A percentile compares a stretch with the other conserved stretches of the same genome.
These are phyloP conservation scores for Lucilia cuprina DNA, from an alignment of 1,140 invertebrate species.

Conservation along the genomic window DNA sequence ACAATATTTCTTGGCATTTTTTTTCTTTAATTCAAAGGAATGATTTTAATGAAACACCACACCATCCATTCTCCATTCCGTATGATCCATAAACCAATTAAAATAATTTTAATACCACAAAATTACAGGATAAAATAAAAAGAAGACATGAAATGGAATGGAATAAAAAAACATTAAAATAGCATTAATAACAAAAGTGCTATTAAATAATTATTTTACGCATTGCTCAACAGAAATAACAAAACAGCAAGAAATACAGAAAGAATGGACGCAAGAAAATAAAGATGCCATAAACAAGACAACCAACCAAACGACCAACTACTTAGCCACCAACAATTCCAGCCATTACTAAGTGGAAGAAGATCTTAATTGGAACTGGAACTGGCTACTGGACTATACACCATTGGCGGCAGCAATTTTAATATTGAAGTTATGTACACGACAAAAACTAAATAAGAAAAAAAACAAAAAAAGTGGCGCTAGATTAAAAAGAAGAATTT, in stretches of 20 bases:
- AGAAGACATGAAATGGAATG: background rate
- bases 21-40: too few species aligned
- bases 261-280: background rate
- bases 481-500: background rate
- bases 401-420: background rate
- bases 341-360: background rate
- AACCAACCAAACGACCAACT: background rate
- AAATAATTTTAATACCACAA: constrained; percentile 29
- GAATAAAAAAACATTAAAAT: background rate
- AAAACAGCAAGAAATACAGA: background rate
- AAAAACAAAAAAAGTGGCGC: background rate
- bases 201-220: constrained; percentile 35
- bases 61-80: too few species aligned
- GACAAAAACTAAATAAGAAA: too few species aligned
- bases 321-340: too few species aligned
- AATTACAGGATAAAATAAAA: constrained; percentile 9
- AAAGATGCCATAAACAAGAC: background rate
- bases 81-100: constrained; percentile 19
- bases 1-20: too few species aligned
- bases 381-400: background rate
- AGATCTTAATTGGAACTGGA: constrained; percentile 9
- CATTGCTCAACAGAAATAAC: background rate
- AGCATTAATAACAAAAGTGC: constrained; percentile 16
- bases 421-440: background rate
- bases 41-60: too few species aligned